Base-by-base conservation (phyloP, 2,797 vertebrate genomes). In the Sebastolobus altivelis region DNA sequence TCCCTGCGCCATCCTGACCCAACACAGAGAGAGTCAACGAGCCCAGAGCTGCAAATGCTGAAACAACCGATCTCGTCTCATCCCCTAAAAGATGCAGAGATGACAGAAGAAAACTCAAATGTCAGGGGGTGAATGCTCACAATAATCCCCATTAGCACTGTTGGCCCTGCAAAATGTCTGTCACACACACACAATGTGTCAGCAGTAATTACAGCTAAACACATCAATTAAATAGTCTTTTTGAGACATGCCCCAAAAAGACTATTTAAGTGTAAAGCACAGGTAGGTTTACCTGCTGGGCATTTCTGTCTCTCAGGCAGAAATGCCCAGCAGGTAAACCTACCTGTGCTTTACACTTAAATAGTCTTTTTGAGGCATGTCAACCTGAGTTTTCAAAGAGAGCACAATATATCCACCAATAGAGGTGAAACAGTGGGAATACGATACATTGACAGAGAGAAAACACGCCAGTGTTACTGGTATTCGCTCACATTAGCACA, bases 1-100 rank as follows among this genome's bases (percentile, higher is more conserved):
- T 93, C 96, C 96, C 93, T 99, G 98, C 94, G 98, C 98, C 98
- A 99, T 99, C 96, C 96, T 97, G 95, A 96, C 94, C 93, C 91
- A 85, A 87, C 94, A 94, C 94, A 49, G 16, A 49, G 73, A 94
- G 94, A 95, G 91, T 98, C 96, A 99, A 96, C 93, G 93, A 85
- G 95, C 94, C 95, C 96, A 93, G 95, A 97, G 95, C 87, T 96
- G 96, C 93, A 94, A 95, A 94, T 83, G 95, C 92, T 96, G 94
- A 96, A 96, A 95, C 70, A 95, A 92, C 83, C 94, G 83, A 93
- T 88, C 93, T 96, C 93, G 93, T 96, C 97, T 99, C 96, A 98
- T 98, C 96, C 89, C 94, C 95, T 96, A 94, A 69, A 46, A 74
- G 63, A 88, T 33, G 65, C 43, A 65, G 3, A 88, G 2, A 87